Evolutionary conservation across 2,797 vertebrate genomes (phyloP), one percentile per base, ranked within the genome.

Genomic region (Podargus strigoides): DNA sequence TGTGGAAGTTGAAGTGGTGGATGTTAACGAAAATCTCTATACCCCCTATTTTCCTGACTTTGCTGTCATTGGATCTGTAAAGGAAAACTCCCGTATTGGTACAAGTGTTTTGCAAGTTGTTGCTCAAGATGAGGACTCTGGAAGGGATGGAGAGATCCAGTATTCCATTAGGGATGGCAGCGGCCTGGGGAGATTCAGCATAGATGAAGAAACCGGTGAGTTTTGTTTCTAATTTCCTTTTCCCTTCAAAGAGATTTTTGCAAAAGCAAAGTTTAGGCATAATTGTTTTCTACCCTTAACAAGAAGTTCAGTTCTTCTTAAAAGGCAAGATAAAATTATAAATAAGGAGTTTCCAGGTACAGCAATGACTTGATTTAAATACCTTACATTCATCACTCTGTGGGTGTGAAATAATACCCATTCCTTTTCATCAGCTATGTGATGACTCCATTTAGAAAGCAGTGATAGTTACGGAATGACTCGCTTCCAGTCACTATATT

Each of bases 21-120:
- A 99, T 93, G 99, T 99, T 50, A 99, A 99, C 0, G 99, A 99
- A 97, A 99, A 99, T 95, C 99, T 99, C 79, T 98, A 99, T 7
- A 97, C 98, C 2, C 99, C 99, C 0, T 99, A 99, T 94, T 99
- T 99, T 97, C 97, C 98, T 13, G 98, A 98, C 89, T 99, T 99
- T 72, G 99, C 99, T 5, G 74, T 99, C 56, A 97, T 97, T 72
- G 99, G 98, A 97, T 98, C 98, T 78, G 98, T 99, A 72, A 99
- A 98, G 94, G 99, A 99, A 95, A 99, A 99, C 47, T 98, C 98
- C 7, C 98, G 98, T 8, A 98, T 99, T 79, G 99, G 99, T 94
- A 99, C 98, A 78, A 99, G 98, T 9, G 98, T 99, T 76, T 97
- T 99, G 59, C 99, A 98, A 97, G 98, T 99, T 74, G 97, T 92